Evolutionary conservation across 2,797 vertebrate genomes (phyloP).

Genomic region (Argentina silus): DNA sequence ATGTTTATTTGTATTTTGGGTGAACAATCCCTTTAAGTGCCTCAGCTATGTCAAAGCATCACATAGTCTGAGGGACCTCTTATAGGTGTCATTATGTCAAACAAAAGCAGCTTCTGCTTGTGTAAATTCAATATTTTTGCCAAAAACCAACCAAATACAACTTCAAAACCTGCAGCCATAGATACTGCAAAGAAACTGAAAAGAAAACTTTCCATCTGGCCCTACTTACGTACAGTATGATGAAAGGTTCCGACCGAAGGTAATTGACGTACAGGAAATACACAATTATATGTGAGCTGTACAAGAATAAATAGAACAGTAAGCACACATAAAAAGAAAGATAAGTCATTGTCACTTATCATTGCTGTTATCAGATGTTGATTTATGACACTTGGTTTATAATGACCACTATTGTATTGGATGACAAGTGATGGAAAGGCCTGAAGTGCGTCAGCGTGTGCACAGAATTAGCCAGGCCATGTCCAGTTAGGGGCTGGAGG

Average conservation of each 20-base stretch:
- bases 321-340: constrained; percentile 25
- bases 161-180: too few species aligned
- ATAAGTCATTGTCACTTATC: constrained; percentile 64
- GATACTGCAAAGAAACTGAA: too few species aligned
- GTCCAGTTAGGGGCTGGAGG: constrained; percentile 54
- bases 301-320: constrained; percentile 60
- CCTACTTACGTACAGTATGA: constrained; percentile 54
- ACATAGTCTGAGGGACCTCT: too few species aligned
- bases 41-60: too few species aligned
- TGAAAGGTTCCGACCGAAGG: constrained; percentile 66
- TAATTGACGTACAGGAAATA: constrained; percentile 71
- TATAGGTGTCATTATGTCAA: too few species aligned
- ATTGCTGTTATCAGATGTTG: constrained; percentile 63
- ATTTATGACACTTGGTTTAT: constrained; percentile 65
- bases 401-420: constrained; percentile 75
- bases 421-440: constrained; percentile 57
- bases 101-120: too few species aligned
- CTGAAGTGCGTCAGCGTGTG: constrained; percentile 74
- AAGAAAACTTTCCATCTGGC: too few species aligned
- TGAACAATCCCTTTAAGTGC: too few species aligned
- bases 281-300: constrained; percentile 29
- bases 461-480: constrained; percentile 52
- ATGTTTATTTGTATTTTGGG: too few species aligned
- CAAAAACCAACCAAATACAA: too few species aligned
- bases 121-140: too few species aligned